A percentile compares a stretch with the other conserved stretches of the same genome.
Conservation (phyloP, 2,113 vertebrate species). For the Orthonyx spaldingii region DNA sequence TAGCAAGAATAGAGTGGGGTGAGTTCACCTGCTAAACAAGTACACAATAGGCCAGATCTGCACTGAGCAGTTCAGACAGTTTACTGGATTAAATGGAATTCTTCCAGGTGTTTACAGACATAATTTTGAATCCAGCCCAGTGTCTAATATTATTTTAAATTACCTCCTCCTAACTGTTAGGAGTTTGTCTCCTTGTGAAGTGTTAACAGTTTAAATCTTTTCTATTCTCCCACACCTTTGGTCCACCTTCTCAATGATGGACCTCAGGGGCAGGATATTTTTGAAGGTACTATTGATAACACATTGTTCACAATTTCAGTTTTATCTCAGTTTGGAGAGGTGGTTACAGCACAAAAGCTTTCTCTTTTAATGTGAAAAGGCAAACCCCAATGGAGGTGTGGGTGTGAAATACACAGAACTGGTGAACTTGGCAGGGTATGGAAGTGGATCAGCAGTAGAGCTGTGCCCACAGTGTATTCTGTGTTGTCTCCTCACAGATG, state of each 20-base stretch:
- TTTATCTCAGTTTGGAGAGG: not conserved
- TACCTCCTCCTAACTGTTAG: not conserved
- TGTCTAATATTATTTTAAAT: not conserved
- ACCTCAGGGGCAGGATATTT: not conserved
- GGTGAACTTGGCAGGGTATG: not conserved
- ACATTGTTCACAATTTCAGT: not conserved
- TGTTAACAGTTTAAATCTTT: not conserved
- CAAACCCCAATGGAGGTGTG: not conserved
- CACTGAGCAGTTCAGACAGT: not conserved
- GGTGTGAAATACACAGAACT: not conserved
- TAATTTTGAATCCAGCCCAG: not conserved
- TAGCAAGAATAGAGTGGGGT: not conserved
- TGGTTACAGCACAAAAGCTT: not conserved
- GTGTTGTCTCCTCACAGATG: slow-evolving; percentile 80
- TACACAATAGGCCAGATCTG: not conserved
- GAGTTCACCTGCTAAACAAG: not conserved
- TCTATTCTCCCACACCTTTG: not conserved
- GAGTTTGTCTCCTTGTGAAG: not conserved
- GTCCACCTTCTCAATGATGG: not conserved
- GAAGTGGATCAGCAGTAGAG: not conserved
- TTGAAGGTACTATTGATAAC: not conserved
- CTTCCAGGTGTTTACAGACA: not conserved
- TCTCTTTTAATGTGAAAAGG: not conserved
- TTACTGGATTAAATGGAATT: not conserved
- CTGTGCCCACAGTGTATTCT: not conserved